Evolutionary conservation across 2,888 invertebrate genomes (phyloP).

Genomic region (Callyntrura guangdongensis): DNA sequence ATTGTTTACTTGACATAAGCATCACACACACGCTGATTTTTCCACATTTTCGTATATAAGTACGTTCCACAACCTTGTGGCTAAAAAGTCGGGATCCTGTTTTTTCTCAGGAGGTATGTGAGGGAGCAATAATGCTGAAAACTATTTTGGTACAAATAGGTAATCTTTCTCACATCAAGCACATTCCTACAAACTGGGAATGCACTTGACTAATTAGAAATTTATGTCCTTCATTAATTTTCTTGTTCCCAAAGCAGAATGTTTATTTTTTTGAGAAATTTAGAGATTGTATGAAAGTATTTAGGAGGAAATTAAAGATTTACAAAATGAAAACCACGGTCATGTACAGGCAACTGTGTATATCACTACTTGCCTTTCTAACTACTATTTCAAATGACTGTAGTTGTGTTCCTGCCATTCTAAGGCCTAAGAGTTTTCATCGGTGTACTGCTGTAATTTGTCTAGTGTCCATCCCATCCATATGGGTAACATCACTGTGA

Average conservation of each 20-base stretch:
- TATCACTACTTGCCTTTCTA: too few relatives aligned
- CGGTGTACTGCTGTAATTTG: too few relatives aligned
- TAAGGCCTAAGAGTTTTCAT: too few relatives aligned
- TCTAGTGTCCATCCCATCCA: too few relatives aligned
- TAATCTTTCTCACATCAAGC: background rate
- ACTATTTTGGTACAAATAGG: background rate
- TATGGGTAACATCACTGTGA: too few relatives aligned
- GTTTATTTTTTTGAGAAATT: slow-evolving; percentile 13
- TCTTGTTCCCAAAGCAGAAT: background rate
- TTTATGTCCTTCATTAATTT: slow-evolving; percentile 60
- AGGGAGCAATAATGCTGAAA: background rate
- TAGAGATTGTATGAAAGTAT: too few relatives aligned
- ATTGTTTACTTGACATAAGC: background rate
- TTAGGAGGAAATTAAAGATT: too few relatives aligned
- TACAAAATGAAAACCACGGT: too few relatives aligned
- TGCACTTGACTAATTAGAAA: slow-evolving; percentile 66
- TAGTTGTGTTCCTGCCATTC: too few relatives aligned
- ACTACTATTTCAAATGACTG: too few relatives aligned
- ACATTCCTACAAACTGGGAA: background rate
- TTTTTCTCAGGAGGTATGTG: background rate
- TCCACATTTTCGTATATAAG: background rate
- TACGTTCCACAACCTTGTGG: too few relatives aligned
- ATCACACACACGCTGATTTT: background rate
- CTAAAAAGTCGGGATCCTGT: background rate
- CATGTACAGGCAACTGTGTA: too few relatives aligned